A percentile compares a stretch with the other conserved stretches of the same genome.
Conservation (phyloP, 1,140 invertebrate species). For the Dendrolimus kikuchii region DNA sequence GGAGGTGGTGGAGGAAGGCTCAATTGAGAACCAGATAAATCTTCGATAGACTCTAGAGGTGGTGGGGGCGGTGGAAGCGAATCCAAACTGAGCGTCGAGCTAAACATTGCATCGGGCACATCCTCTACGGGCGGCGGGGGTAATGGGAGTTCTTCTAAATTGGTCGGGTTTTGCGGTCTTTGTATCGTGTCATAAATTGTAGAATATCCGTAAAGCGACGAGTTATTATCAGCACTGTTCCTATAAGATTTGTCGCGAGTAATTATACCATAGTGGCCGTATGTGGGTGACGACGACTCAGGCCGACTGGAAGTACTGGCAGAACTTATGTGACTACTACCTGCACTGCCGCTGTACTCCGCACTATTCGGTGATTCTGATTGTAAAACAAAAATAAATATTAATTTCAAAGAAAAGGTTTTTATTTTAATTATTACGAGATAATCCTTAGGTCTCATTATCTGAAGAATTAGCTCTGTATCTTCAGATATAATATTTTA, state of each 20-base stretch:
- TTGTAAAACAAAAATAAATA: slow-evolving; percentile 9
- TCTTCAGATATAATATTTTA: too few relatives aligned
- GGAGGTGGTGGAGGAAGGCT: slow-evolving; percentile 81
- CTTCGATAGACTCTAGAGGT: slow-evolving; percentile 73
- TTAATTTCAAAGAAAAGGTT: not conserved
- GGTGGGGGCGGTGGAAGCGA: slow-evolving; percentile 85
- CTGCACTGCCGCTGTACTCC: slow-evolving; percentile 26
- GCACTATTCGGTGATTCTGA: slow-evolving; percentile 36
- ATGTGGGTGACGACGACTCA: slow-evolving; percentile 25
- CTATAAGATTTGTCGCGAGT: slow-evolving; percentile 30
- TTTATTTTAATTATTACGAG: too few relatives aligned
- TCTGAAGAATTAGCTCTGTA: too few relatives aligned
- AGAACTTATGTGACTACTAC: slow-evolving; percentile 18
- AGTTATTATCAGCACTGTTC: slow-evolving; percentile 34
- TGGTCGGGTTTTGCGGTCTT: slow-evolving; percentile 9
- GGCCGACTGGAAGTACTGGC: slow-evolving; percentile 18
- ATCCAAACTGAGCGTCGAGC: slow-evolving; percentile 82
- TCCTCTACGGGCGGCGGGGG: slow-evolving; percentile 74
- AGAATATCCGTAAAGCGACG: slow-evolving; percentile 44
- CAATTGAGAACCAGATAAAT: slow-evolving; percentile 79
- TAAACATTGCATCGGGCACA: slow-evolving; percentile 73
- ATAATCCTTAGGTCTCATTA: too few relatives aligned
- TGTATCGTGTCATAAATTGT: slow-evolving; percentile 45
- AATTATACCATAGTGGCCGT: slow-evolving; percentile 42
- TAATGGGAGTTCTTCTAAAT: slow-evolving; percentile 60